Conservation (phyloP, 37 sponge, comb jelly and placozoan genomes). For the Agelas oroides region DNA sequence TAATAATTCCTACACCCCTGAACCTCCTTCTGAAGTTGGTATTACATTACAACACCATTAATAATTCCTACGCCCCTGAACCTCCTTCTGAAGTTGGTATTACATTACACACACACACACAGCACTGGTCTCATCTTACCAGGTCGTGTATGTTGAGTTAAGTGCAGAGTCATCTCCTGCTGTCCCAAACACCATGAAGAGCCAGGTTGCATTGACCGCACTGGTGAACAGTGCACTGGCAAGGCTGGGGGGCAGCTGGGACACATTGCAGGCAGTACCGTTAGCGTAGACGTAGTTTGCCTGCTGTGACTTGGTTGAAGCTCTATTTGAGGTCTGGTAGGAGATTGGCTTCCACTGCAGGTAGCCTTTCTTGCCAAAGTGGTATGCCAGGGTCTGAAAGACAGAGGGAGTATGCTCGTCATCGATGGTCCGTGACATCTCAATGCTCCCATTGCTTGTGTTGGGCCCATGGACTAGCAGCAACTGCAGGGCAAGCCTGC, state of each 20-base stretch:
- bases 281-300: conserved; percentile 8
- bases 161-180: conserved; percentile 58
- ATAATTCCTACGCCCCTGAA: no score
- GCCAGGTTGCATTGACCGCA: conserved; percentile 14
- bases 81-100: no score
- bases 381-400: conserved; percentile 50
- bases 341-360: conserved; percentile 83
- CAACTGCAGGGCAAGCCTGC: conserved; percentile 68
- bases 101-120: no score
- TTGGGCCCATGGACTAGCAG: conserved; percentile 57
- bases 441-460: background rate
- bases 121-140: conserved; percentile 53
- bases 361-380: conserved; percentile 43
- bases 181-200: conserved; percentile 75
- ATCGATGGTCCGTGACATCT: conserved; percentile 7
- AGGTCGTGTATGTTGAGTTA: conserved; percentile 46
- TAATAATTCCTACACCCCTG: no score
- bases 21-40: no score
- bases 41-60: no score
- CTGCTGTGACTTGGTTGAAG: conserved; percentile 69
- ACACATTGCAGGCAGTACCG: background rate
- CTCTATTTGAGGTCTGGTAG: conserved; percentile 38
- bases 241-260: conserved; percentile 41
- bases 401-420: conserved; percentile 87
- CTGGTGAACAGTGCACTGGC: conserved; percentile 47